Evolutionary conservation across 2,888 invertebrate species (phyloP).

Genomic region (Leptogaster cylindrica): DNA sequence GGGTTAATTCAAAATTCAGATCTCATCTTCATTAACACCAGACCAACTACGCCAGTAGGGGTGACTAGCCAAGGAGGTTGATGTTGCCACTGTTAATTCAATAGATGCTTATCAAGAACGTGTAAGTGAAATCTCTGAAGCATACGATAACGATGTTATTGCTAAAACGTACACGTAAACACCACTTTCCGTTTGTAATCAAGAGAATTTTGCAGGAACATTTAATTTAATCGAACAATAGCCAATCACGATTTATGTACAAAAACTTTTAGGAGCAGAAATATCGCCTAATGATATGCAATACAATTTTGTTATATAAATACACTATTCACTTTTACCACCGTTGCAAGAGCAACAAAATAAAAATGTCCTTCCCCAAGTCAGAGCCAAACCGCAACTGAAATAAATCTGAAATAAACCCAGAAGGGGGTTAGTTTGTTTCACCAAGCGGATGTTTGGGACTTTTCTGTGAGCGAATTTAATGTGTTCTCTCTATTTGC

Average conservation of each 20-base stretch:
- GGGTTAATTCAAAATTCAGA: slow-evolving; percentile 48
- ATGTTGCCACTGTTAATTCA: slow-evolving; percentile 35
- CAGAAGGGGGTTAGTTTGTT: too few species aligned
- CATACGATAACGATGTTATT: slow-evolving; percentile 4
- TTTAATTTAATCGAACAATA: background rate
- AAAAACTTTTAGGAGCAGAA: background rate
- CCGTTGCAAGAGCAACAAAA: slow-evolving; percentile 18
- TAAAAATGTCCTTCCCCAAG: slow-evolving; percentile 21
- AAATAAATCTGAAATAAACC: slow-evolving; percentile 46
- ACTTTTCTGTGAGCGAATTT: too few species aligned
- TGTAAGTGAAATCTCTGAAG: slow-evolving; percentile 35
- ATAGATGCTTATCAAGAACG: slow-evolving; percentile 37
- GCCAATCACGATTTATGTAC: too few species aligned
- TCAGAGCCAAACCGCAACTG: slow-evolving; percentile 45
- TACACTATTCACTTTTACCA: slow-evolving; percentile 5
- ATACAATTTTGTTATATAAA: background rate
- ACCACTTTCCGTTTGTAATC: background rate
- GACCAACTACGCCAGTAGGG: background rate
- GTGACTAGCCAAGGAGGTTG: background rate
- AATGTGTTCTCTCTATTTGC: too few species aligned
- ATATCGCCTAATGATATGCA: slow-evolving; percentile 17
- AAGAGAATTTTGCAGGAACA: too few species aligned
- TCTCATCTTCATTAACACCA: slow-evolving; percentile 45
- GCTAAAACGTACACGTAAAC: slow-evolving; percentile 14
- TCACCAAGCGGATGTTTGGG: slow-evolving; percentile 21